Percentiles rank a stretch among this genome's conserved stretches.
These are phyloP conservation scores for Podarcis cretensis DNA, from an alignment of 2,113 vertebrate genomes.

Conservation along the genomic window DNA sequence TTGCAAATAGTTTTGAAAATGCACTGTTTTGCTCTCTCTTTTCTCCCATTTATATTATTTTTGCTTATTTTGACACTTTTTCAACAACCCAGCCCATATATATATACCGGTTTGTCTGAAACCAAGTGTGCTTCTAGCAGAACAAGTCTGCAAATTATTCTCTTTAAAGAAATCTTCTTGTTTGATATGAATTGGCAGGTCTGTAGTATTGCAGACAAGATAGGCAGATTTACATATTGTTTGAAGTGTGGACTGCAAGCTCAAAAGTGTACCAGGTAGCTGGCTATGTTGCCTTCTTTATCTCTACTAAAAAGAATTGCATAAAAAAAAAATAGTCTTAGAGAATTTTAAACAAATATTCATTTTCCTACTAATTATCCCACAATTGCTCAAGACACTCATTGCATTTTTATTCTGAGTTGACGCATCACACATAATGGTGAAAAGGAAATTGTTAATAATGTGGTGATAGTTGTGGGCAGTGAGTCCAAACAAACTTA, in stretches of 20 bases:
- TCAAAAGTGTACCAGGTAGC: not conserved
- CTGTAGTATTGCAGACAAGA: no score
- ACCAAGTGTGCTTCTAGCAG: no score
- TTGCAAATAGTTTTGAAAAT: no score
- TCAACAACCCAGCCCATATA: no score
- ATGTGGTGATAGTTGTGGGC: not conserved
- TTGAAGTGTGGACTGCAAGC: not conserved
- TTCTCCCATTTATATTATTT: no score
- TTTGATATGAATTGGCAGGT: no score
- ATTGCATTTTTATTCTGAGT: not conserved
- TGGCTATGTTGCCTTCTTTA: not conserved
- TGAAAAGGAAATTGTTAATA: not conserved
- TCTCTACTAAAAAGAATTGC: not conserved
- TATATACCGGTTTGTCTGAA: no score
- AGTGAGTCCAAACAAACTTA: not conserved
- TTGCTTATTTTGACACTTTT: no score
- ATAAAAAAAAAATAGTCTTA: not conserved
- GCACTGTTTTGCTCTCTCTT: no score
- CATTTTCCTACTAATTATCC: not conserved
- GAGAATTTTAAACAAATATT: not conserved
- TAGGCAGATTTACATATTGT: constrained; percentile 16
- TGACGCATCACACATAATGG: not conserved
- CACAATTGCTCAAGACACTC: not conserved
- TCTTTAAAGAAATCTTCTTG: no score
- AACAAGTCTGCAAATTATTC: no score